These are phyloP conservation scores for Ruditapes philippinarum DNA, from an alignment of 1,140 invertebrate species.

Conservation along the genomic window DNA sequence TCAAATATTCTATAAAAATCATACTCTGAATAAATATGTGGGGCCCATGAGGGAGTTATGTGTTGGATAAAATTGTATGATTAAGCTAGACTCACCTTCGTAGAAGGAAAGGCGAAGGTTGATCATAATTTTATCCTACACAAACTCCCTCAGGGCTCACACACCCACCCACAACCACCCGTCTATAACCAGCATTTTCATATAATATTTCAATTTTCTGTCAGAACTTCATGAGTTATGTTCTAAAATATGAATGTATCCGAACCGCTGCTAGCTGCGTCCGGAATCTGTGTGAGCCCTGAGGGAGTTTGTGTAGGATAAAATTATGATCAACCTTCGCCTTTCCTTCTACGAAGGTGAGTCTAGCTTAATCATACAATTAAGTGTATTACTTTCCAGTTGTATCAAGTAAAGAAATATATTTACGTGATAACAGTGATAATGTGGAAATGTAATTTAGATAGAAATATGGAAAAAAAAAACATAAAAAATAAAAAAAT, in stretches of 20 bases:
- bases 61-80: background rate
- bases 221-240: no score
- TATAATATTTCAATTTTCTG: no score
- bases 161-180: constrained; percentile 1
- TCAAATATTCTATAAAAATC: background rate
- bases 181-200: background rate
- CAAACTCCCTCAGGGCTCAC: constrained; percentile 8
- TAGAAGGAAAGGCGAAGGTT: constrained; percentile 15
- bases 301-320: background rate
- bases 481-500: no score
- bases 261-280: no score
- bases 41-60: background rate
- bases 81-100: constrained; percentile 23
- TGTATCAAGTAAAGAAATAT: no score
- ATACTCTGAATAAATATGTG: background rate
- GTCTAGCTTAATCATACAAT: constrained; percentile 17
- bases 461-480: no score
- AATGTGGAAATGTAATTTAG: no score
- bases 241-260: no score
- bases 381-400: no score
- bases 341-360: background rate
- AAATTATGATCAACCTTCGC: constrained; percentile 11
- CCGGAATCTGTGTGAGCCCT: background rate
- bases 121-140: background rate
- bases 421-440: no score